phyloP scores from a whole-genome alignment of 2,888 invertebrate species.

The Periphyllus acericola region DNA sequence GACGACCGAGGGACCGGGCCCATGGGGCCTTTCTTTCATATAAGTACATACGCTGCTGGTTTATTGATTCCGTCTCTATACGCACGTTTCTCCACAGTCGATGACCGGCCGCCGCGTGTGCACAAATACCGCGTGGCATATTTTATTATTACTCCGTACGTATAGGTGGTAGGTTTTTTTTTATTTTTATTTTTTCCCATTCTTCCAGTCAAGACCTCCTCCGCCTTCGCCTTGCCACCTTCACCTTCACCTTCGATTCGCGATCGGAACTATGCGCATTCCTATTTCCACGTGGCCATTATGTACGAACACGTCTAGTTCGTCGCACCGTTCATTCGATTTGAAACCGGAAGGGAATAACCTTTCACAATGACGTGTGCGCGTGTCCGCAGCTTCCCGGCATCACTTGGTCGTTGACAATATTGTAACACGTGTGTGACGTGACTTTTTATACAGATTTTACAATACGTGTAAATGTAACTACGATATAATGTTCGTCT shows the following conservation, averaged over 20 bases:
- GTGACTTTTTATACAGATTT: background rate
- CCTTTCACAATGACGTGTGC: background rate
- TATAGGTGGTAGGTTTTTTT: no score
- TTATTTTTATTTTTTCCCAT: background rate
- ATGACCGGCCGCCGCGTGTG: slow-evolving; percentile 16
- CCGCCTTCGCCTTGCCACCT: background rate
- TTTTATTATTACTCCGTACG: slow-evolving; percentile 19
- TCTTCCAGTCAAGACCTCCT: background rate
- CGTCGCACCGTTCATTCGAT: background rate
- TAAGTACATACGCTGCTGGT: slow-evolving; percentile 25
- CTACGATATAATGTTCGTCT: background rate
- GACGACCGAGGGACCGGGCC: slow-evolving; percentile 27
- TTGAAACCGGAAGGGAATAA: background rate
- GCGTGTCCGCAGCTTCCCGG: background rate
- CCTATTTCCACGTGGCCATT: background rate
- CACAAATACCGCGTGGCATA: slow-evolving; percentile 28
- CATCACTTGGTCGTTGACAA: no score
- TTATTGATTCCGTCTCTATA: slow-evolving; percentile 51
- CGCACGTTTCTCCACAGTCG: background rate
- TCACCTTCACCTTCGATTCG: background rate
- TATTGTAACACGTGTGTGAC: background rate
- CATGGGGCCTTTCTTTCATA: slow-evolving; percentile 25
- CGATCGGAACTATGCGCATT: background rate
- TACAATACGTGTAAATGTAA: background rate
- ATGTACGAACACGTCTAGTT: background rate